A percentile compares a stretch with the other conserved stretches of the same genome.
Conservation (phyloP, 2,113 vertebrate species). For the Pseudopipra pipra region DNA sequence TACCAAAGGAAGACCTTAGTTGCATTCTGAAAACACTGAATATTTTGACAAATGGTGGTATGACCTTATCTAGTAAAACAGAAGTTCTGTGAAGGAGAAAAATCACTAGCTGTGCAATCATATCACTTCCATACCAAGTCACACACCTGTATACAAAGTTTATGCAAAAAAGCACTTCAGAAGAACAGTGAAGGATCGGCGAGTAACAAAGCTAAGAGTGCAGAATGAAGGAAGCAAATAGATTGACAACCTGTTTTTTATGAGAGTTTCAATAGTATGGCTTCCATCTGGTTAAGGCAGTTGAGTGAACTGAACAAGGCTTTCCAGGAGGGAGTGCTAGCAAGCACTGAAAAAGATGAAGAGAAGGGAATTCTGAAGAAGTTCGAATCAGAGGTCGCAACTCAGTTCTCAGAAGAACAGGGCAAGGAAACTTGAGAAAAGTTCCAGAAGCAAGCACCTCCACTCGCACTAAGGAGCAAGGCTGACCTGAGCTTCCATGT, state of each 20-base stretch:
- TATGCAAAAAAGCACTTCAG: neutral
- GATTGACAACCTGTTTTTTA: neutral
- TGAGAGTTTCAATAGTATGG: neutral
- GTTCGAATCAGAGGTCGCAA: neutral
- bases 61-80: neutral
- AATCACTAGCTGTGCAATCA: neutral
- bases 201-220: neutral
- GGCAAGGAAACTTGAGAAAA: neutral
- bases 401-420: neutral
- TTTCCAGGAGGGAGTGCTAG: neutral
- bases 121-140: neutral
- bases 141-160: neutral
- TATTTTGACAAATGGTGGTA: neutral
- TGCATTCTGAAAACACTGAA: neutral
- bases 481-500: neutral
- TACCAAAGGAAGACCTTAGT: neutral
- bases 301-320: neutral
- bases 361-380: neutral
- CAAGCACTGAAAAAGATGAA: neutral
- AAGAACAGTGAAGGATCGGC: neutral
- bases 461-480: neutral
- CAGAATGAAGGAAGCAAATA: neutral
- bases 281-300: neutral
- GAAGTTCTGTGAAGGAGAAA: neutral
- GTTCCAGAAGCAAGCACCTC: neutral